Evolutionary conservation across 53 echinoderm and acorn worm genomes (phyloP).

Genomic region (Holothuria leucospilota): DNA sequence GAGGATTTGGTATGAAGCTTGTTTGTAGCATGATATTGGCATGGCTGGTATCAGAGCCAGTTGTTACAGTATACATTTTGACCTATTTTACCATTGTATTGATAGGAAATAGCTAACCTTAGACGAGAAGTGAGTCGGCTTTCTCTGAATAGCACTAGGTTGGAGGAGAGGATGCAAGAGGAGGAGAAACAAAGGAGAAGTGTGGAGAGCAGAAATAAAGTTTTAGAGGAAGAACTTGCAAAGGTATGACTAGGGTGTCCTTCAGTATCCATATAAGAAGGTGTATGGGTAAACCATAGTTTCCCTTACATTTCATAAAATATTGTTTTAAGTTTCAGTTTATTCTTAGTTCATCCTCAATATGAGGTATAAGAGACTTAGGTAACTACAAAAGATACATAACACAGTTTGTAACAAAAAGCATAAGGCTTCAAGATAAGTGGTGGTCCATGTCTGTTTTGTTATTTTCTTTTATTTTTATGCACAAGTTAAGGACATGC

Average conservation of each 20-base stretch:
- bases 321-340: no score
- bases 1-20: no score
- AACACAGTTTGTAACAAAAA: no score
- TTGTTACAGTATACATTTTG: no score
- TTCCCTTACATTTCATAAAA: neutral
- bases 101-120: slow-evolving; percentile 76
- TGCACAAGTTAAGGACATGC: neutral
- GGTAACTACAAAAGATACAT: no score
- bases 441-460: no score
- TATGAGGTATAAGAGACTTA: no score
- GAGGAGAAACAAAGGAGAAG: slow-evolving; percentile 72
- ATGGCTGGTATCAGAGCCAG: no score
- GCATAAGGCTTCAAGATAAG: no score
- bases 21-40: no score
- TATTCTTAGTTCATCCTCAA: no score
- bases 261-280: neutral
- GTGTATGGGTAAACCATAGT: neutral
- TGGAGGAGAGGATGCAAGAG: slow-evolving; percentile 80
- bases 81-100: no score
- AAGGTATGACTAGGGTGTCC: slow-evolving; percentile 68
- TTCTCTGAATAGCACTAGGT: slow-evolving; percentile 50
- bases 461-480: neutral
- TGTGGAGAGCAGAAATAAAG: slow-evolving; percentile 87
- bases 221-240: slow-evolving; percentile 94
- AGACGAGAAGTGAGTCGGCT: slow-evolving; percentile 73